phyloP scores from a whole-genome alignment of 2,888 invertebrate genomes.

The Sepioteuthis lessoniana region DNA sequence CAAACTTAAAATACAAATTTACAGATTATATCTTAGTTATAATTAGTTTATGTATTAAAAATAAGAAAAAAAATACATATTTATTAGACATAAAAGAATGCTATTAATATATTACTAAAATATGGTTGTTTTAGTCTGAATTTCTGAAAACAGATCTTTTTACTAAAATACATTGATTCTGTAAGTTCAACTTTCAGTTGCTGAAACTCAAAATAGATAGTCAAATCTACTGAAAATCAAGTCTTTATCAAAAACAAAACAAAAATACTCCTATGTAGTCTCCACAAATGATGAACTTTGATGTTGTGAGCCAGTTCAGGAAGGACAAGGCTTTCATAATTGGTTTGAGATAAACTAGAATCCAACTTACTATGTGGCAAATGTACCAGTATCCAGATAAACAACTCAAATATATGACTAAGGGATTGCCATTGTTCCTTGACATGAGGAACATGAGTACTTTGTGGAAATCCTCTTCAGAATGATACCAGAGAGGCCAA shows the following conservation, averaged over 20 bases:
- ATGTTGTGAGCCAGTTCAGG: neutral
- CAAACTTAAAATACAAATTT: neutral
- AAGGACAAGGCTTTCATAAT: neutral
- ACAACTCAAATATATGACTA: too few species aligned
- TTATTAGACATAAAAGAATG: neutral
- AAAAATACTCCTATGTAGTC: neutral
- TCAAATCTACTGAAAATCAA: neutral
- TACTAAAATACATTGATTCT: neutral
- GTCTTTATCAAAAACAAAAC: neutral
- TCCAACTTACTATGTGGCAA: too few species aligned
- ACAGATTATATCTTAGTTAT: neutral
- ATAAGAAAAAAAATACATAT: neutral
- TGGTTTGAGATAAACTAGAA: too few species aligned
- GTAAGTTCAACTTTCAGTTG: neutral
- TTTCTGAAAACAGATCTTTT: neutral
- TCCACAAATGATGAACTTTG: neutral
- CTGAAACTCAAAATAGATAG: neutral
- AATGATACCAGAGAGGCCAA: too few species aligned
- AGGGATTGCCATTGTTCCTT: too few species aligned
- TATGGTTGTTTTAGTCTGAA: too few species aligned
- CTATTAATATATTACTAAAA: too few species aligned
- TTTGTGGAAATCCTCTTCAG: too few species aligned
- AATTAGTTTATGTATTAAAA: neutral
- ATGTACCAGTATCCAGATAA: too few species aligned
- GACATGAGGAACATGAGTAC: too few species aligned